Evolutionary conservation across 2,888 invertebrate species (phyloP).

Genomic region (Lordiphosa andalusiaca): DNA sequence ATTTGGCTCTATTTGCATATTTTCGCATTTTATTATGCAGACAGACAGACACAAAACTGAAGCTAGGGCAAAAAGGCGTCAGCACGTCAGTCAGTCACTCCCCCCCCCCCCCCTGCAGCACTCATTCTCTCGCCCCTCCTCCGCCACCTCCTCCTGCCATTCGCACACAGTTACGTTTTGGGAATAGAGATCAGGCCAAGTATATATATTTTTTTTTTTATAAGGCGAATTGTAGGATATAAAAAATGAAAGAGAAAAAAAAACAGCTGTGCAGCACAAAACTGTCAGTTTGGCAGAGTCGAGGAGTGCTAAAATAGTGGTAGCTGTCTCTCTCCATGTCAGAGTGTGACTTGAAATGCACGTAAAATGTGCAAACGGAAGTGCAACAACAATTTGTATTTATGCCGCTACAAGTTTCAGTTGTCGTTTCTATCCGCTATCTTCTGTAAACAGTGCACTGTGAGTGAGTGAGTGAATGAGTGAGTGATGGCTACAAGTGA

Average conservation of each 20-base stretch:
- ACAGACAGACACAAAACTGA: conserved; percentile 32
- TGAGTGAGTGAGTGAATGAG: conserved; percentile 12
- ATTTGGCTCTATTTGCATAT: conserved; percentile 71
- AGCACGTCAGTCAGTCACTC: conserved; percentile 58
- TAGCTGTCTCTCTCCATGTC: conserved; percentile 45
- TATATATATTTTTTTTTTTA: conserved; percentile 37
- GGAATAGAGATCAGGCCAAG: conserved; percentile 28
- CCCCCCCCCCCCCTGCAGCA: conserved; percentile 13
- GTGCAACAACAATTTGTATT: conserved; percentile 48
- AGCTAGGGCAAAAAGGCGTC: conserved; percentile 55
- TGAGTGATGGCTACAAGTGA: conserved; percentile 10
- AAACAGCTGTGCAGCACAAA: conserved; percentile 59
- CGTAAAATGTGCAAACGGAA: conserved; percentile 44
- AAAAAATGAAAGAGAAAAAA: conserved; percentile 27
- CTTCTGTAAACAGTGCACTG: conserved; percentile 21
- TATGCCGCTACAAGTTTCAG: conserved; percentile 26
- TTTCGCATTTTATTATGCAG: conserved; percentile 78
- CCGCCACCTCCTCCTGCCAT: not conserved
- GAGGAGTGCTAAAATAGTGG: conserved; percentile 35
- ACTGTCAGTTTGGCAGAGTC: conserved; percentile 59
- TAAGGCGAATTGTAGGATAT: conserved; percentile 3
- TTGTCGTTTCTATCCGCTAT: conserved; percentile 20
- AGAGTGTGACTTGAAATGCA: conserved; percentile 14
- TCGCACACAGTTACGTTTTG: conserved; percentile 2
- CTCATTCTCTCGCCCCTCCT: conserved; percentile 14